Base-by-base conservation (phyloP, 2,113 vertebrate genomes). In the Cavia aperea region DNA sequence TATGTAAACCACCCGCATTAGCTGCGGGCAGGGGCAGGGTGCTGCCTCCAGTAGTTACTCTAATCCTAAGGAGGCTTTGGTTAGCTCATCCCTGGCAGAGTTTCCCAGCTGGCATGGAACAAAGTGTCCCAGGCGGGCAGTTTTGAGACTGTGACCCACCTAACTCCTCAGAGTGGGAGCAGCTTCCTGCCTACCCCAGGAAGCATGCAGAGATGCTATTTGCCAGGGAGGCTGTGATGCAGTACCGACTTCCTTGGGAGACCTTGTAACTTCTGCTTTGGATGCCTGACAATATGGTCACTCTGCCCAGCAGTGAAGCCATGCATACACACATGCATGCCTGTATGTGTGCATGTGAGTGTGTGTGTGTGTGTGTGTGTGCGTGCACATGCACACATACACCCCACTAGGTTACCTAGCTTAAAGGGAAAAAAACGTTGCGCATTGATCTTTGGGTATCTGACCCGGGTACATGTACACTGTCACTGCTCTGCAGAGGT, bases 21-120 rank as follows among this genome's bases (percentile, higher is more conserved):
- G 60, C 31, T 73, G 21, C 31, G 46, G 56, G 33, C 46, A 65
- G 29, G 36, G 77, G 66, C 63, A 86, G 39, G 36, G 46, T 24
- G 39, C 72, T 68, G 23, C 7, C 31, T 12, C 2, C 29, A 63
- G 54, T 66, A 54, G 68, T 56, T 70, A 46, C 63, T 68, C 63
- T 43, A 85, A 90, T n/a, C 16, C 29, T 19, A 77, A 89, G 68
- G n/a, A 87, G 21, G 51, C 31, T 66, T 91, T 88, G 14, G 12
- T 49, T 75, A 66, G 51, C 31, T 62, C 24, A 58, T 78, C 72
- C 75, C 39, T 5, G 66, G 78, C 49, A 73, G 21, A 89, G 49
- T 49, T 78, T 58, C n/a, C 58, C 26, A 68, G 51, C 2, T 31
- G 33, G 39, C 60, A 1, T 81, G 24, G 8, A 65, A 63, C 31